phyloP scores from a whole-genome alignment of 2,797 vertebrate genomes.

The Erethizon dorsatum region DNA sequence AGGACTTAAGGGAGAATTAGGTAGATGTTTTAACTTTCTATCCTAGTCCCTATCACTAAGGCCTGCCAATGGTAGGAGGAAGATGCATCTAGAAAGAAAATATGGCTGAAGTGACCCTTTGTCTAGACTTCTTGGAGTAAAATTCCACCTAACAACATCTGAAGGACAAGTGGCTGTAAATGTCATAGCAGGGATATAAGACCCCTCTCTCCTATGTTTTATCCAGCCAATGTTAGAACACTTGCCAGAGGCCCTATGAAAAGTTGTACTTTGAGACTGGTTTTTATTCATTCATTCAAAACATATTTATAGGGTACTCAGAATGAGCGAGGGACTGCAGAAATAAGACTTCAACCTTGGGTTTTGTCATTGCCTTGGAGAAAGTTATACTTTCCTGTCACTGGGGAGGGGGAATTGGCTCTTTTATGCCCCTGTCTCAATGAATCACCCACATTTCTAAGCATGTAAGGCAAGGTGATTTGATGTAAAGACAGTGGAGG shows the following conservation, averaged over 20 bases:
- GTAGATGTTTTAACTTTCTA: background rate
- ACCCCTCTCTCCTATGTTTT: background rate
- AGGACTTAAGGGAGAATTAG: background rate
- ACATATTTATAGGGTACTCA: background rate
- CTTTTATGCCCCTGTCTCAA: background rate
- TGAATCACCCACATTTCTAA: background rate
- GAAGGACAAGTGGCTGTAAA: background rate
- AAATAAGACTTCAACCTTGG: background rate
- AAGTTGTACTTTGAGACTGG: background rate
- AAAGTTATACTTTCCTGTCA: background rate
- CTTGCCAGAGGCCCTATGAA: background rate
- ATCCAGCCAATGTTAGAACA: background rate
- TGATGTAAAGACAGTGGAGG: background rate
- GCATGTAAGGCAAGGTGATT: background rate
- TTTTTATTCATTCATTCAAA: conserved; percentile 18
- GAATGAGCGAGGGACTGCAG: background rate
- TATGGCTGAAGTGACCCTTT: fast-evolving
- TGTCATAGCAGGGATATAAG: background rate
- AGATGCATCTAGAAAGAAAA: background rate
- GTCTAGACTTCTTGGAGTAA: background rate
- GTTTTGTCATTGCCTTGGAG: background rate
- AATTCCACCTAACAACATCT: background rate
- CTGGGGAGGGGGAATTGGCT: background rate
- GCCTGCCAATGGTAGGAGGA: background rate
- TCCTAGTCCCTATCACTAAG: background rate